Evolutionary conservation across 2,797 vertebrate genomes (phyloP), one percentile per base, ranked within the genome.

Genomic region (Limnodromus scolopaceus): DNA sequence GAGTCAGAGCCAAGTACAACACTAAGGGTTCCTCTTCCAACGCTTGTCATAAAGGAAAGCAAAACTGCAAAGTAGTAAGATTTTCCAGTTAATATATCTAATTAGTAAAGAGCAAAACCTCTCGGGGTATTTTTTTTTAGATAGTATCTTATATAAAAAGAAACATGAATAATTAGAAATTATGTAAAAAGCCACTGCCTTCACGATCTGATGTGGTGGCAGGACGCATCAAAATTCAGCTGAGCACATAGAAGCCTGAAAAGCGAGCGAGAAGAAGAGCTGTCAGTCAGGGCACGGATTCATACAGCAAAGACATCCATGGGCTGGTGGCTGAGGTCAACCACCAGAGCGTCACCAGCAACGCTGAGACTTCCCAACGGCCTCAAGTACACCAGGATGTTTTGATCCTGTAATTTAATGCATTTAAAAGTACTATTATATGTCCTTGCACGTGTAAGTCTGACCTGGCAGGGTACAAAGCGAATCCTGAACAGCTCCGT

Each of bases 61-160:
- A 68, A 86, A 95, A 71, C 58, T 53, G 57, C 89, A 92, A 39
- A 6, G 43, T 70, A 95, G 49, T 49, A 79, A 86, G 77, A 72
- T 94, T 84, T 96, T 87, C 86, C 87, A 92, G 61, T 84, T 78
- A 89, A 89, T 45, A 65, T 28, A 87, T n/a, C 91, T 88, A 55
- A 92, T 77, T 93, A 94, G 43, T 45, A 89, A 85, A 91, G 75
- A 85, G 57, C 34, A 89, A 95, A 96, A 91, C 81, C 78, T 92
- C 68, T 53, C 27, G 0, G 20, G 81, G 48, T 61, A 18, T 32
- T 63, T 84, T 81, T 41, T 89, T 79, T 91, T 14, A 96, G 84
- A 93, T 61, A 38, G 12, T 79, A 86, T 63, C 68, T 66, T 76
- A 38, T 12, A 66, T 48, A 57, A 87, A 90, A 92, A 85, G 66